Conservation (phyloP, 2,888 invertebrate genomes). For the Parochlus steinenii region DNA sequence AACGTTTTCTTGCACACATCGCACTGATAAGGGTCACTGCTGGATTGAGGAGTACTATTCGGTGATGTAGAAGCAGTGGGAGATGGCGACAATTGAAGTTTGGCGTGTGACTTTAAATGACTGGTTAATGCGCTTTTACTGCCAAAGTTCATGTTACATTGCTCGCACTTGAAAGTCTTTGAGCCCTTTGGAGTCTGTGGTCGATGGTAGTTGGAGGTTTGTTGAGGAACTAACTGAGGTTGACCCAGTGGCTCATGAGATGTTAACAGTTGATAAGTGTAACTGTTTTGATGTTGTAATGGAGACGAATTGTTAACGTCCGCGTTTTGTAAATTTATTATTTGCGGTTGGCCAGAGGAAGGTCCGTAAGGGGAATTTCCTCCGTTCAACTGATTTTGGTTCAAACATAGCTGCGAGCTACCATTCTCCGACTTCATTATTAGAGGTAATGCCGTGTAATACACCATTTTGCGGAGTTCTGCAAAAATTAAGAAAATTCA, state of each 20-base stretch:
- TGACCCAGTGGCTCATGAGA: constrained; percentile 11
- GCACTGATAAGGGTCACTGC: constrained; percentile 74
- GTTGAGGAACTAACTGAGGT: constrained; percentile 15
- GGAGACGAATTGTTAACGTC: constrained; percentile 6
- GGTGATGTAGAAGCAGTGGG: constrained; percentile 27
- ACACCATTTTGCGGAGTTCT: constrained; percentile 30
- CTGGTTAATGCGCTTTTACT: constrained; percentile 61
- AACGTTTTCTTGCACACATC: constrained; percentile 83
- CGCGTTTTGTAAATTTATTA: constrained; percentile 10
- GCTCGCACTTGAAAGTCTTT: constrained; percentile 42
- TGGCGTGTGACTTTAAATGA: constrained; percentile 47
- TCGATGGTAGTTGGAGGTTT: constrained; percentile 14
- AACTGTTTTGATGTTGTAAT: constrained; percentile 4
- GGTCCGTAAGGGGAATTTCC: constrained; percentile 6
- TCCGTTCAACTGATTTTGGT: constrained; percentile 10
- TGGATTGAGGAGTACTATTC: constrained; percentile 8
- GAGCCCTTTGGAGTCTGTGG: constrained; percentile 5
- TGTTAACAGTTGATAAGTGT: constrained; percentile 11
- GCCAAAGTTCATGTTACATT: constrained; percentile 57
- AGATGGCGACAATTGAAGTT: constrained; percentile 19
- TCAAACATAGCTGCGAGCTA: constrained; percentile 24
- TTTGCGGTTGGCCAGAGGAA: constrained; percentile 17
- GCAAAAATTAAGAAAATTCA: constrained; percentile 4
- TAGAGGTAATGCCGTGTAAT: constrained; percentile 27
- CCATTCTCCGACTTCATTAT: constrained; percentile 29